These are phyloP conservation scores for Cyanoderma ruficeps DNA, from an alignment of 2,113 vertebrate species.

Conservation along the genomic window DNA sequence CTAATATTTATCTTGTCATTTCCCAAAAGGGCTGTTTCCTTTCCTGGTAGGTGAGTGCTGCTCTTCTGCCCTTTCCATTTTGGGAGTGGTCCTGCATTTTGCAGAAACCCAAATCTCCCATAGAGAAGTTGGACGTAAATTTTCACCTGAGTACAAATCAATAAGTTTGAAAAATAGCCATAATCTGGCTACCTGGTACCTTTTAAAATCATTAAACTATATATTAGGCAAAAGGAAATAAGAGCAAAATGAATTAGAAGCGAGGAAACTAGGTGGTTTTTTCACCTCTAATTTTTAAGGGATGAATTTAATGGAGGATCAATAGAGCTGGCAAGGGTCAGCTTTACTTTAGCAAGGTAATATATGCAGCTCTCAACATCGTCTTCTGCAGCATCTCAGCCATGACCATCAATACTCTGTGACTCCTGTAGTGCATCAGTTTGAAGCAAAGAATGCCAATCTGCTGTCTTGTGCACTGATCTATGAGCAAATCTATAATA, in stretches of 20 bases:
- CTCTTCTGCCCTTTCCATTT: not conserved
- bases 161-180: not conserved
- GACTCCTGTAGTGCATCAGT: not conserved
- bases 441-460: conserved; percentile 12
- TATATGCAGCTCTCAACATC: not conserved
- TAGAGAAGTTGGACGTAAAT: not conserved
- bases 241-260: conserved; percentile 10
- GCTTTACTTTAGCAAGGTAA: not conserved
- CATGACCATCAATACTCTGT: conserved; percentile 12
- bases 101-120: not conserved
- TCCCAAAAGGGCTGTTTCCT: not conserved
- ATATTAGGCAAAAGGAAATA: conserved; percentile 8
- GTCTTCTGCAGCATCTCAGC: not conserved
- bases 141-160: not conserved
- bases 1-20: not conserved
- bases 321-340: conserved; percentile 15
- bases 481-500: conserved; percentile 46
- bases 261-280: conserved; percentile 1
- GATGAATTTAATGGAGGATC: conserved; percentile 26
- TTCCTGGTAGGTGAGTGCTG: not conserved
- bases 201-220: not conserved
- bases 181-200: not conserved
- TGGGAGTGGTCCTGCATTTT: not conserved
- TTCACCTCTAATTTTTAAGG: not conserved
- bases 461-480: conserved; percentile 9